Evolutionary conservation across 2,888 invertebrate species (phyloP).

Genomic region (Elgonia sp.): DNA sequence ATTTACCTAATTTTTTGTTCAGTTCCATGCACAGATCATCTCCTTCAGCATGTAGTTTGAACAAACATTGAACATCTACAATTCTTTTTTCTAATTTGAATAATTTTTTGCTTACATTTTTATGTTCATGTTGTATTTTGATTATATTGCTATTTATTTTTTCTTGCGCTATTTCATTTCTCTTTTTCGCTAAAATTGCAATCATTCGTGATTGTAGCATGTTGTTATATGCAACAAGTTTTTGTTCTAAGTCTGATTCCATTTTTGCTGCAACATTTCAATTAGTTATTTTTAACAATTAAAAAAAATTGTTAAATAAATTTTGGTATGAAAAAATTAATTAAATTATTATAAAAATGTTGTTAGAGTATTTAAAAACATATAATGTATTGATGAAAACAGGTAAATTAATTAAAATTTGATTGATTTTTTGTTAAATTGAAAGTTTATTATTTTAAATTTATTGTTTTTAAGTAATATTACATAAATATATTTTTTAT

Average conservation of each 20-base stretch:
- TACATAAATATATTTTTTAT: no score
- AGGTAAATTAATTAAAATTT: no score
- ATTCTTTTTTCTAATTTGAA: constrained; percentile 22
- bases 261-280: background rate
- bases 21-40: constrained; percentile 9
- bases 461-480: no score
- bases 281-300: no score
- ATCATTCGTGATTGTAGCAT: constrained; percentile 18
- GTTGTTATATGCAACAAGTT: background rate
- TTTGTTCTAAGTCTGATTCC: constrained; percentile 17
- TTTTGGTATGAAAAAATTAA: no score
- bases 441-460: no score
- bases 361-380: no score
- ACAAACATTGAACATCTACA: constrained; percentile 4
- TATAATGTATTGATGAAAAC: no score
- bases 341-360: no score
- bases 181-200: constrained; percentile 5
- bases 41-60: constrained; percentile 12
- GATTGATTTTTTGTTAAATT: no score
- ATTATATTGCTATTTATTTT: background rate
- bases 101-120: background rate
- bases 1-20: constrained; percentile 25
- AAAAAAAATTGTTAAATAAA: no score
- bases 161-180: background rate
- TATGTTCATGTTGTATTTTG: background rate